A percentile compares a stretch with the other conserved stretches of the same genome.
phyloP scores from a whole-genome alignment of 2,113 vertebrate genomes.

The Nanorana parkeri region DNA sequence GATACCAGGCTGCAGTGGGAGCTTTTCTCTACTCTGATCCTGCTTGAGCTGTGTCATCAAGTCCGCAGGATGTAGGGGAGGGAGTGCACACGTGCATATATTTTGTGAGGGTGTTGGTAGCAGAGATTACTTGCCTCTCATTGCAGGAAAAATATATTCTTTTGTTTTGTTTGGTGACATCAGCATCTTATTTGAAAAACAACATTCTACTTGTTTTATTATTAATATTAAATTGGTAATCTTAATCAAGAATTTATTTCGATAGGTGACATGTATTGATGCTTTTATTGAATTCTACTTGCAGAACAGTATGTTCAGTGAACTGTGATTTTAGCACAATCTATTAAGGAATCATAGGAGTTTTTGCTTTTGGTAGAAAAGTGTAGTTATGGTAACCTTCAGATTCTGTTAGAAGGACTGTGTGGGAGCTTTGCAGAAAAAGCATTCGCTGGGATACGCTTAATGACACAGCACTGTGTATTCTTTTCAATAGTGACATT shows the following conservation, averaged over 20 bases:
- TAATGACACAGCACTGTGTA: conserved; percentile 30
- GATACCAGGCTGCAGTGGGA: no score
- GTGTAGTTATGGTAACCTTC: conserved; percentile 56
- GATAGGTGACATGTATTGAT: conserved; percentile 30
- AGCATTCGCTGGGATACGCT: conserved; percentile 67
- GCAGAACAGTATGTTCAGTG: conserved; percentile 7
- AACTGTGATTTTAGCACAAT: conserved; percentile 39
- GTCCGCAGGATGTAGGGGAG: no score
- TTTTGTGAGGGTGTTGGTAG: no score
- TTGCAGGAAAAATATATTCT: no score
- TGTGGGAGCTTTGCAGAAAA: conserved; percentile 72
- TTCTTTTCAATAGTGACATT: conserved; percentile 11
- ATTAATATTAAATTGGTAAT: no score
- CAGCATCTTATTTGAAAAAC: no score
- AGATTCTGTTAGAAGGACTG: conserved; percentile 64
- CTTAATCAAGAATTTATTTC: conserved; percentile 39
- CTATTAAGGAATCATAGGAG: neutral
- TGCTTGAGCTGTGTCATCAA: no score
- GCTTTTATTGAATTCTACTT: conserved; percentile 55
- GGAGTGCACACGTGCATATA: no score
- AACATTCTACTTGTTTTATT: no score
- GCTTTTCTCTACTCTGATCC: no score
- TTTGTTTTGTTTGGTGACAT: no score
- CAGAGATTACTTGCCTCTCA: no score
- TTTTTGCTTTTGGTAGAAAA: conserved; percentile 19